Conservation (phyloP, 2,797 vertebrate species). For the Lophotriccus pileatus region DNA sequence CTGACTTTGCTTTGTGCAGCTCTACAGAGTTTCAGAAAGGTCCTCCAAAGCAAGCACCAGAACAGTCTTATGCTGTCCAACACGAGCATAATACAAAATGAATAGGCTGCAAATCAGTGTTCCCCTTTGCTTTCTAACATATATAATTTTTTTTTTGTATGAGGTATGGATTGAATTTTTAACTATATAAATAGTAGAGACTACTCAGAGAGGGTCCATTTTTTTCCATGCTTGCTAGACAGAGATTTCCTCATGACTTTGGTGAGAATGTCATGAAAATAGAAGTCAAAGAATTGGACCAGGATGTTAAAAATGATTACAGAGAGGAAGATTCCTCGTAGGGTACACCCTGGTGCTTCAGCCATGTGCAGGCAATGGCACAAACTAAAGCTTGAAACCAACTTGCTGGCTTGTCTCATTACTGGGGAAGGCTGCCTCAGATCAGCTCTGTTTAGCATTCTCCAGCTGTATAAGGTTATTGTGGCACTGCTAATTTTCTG, state of each 20-base stretch:
- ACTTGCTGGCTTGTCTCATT: neutral
- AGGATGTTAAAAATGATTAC: neutral
- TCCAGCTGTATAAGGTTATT: slow-evolving; percentile 25
- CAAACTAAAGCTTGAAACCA: neutral
- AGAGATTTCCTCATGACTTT: neutral
- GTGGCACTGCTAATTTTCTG: slow-evolving; percentile 55
- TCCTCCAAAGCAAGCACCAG: slow-evolving; percentile 17
- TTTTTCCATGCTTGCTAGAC: neutral
- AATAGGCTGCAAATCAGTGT: neutral
- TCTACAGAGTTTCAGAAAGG: neutral
- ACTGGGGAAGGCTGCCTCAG: slow-evolving; percentile 20
- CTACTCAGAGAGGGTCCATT: neutral
- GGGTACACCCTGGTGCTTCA: neutral
- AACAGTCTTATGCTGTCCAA: neutral
- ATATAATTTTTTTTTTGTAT: neutral
- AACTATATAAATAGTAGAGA: neutral
- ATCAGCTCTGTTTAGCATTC: slow-evolving; percentile 22
- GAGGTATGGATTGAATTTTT: neutral
- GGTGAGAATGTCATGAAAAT: neutral
- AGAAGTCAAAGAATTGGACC: neutral
- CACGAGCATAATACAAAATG: neutral
- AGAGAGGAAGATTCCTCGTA: neutral
- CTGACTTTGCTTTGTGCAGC: slow-evolving; percentile 16
- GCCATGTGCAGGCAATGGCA: neutral
- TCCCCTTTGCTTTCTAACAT: neutral